Evolutionary conservation across 2,797 vertebrate genomes (phyloP).

Genomic region (Schizopygopsis pylzovi): DNA sequence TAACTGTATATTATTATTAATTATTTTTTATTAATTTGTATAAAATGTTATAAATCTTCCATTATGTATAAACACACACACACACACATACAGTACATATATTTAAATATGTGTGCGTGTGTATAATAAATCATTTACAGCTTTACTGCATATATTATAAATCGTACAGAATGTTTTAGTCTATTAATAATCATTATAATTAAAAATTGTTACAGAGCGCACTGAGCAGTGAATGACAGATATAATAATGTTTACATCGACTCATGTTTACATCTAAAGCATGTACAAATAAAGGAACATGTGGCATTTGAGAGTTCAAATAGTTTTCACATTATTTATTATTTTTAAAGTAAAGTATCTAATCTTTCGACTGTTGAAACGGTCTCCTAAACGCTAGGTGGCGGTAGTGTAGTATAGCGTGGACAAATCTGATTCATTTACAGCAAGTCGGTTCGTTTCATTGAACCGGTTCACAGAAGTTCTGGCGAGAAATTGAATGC

Average conservation of each 20-base stretch:
- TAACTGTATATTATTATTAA: too few relatives aligned
- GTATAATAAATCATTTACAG: too few relatives aligned
- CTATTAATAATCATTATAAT: too few relatives aligned
- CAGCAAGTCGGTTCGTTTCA: not conserved
- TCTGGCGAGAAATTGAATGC: not conserved
- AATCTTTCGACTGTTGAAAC: not conserved
- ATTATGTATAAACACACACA: too few relatives aligned
- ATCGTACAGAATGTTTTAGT: too few relatives aligned
- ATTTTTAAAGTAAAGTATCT: not conserved
- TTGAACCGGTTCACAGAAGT: not conserved
- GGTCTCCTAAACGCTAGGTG: conserved; percentile 31
- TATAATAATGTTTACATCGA: not conserved
- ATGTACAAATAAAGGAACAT: not conserved
- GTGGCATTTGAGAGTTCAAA: not conserved
- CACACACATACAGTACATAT: too few relatives aligned
- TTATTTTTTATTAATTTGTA: too few relatives aligned
- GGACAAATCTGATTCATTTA: not conserved
- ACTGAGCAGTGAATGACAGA: not conserved
- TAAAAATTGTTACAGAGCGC: not conserved
- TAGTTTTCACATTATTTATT: not conserved
- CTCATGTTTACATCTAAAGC: not conserved
- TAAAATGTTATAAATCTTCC: too few relatives aligned
- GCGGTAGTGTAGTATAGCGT: not conserved
- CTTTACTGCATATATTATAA: too few relatives aligned
- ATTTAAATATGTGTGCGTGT: too few relatives aligned